Evolutionary conservation across 2,888 invertebrate genomes (phyloP), one percentile per base, ranked within the genome.

Genomic region (Drosophila histrio): DNA sequence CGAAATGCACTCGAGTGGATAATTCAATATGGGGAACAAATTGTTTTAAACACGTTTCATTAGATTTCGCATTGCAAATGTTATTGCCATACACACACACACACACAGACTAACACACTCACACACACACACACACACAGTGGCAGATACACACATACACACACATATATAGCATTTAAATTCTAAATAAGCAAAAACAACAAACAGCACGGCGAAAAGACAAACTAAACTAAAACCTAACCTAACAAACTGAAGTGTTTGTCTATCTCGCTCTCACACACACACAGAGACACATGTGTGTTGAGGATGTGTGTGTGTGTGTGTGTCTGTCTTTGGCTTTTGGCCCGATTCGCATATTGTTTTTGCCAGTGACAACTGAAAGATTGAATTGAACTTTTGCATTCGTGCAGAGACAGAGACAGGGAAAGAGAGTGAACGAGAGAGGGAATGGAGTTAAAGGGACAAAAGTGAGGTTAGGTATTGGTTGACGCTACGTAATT

Each of bases 11-110:
- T 83, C 84, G 69, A 72, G 76, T 77, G 83, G 59, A 77, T 87
- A 86, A 89, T 89, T 86, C 78, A 80, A 89, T 87, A 87, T 85
- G 71, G 68, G 59, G 72, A 84, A 79, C 79, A 89, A 89, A 89
- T 89, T 89, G 87, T 87, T 89, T 87, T 77, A 81, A 89, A 77
- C 79, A 88, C 84, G 87, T 87, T 86, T 84, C 85, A 88, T 87
- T 88, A 87, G 85, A 84, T 73, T 78, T 79, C 68, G 60, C 72
- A 85, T 71, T 65, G 77, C 59, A 72, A 69, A 74, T 83, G 57
- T 72, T 70, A 59, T 77, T 64, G 49, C 39, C 36, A 66, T 13
- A 62, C 44, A 65, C 43, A 56, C 52, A 49, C 15, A 46, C 15
- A 54, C 19, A 38, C 21, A 54, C 11, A 52, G 11, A 52, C 34